A percentile compares a stretch with the other conserved stretches of the same genome.
phyloP scores from a whole-genome alignment of 2,797 vertebrate species.

The Aphelocoma californica region DNA sequence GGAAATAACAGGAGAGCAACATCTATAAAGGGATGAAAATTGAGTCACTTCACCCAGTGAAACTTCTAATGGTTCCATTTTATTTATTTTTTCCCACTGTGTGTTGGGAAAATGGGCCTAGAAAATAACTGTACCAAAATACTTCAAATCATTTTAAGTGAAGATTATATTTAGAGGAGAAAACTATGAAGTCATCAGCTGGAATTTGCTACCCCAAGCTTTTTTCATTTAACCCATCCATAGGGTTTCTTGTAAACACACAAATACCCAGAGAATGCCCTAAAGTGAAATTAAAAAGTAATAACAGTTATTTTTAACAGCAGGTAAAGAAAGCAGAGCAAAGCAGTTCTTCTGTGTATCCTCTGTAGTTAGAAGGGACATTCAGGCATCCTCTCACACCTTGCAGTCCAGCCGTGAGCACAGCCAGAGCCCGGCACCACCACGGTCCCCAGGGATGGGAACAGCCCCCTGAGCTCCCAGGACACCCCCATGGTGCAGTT shows the following conservation, averaged over 20 bases:
- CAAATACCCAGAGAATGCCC: neutral
- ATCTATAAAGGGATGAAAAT: neutral
- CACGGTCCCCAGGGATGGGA: neutral
- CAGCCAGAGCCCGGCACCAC: neutral
- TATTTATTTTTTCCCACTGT: neutral
- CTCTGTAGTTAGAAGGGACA: neutral
- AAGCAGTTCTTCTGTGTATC: neutral
- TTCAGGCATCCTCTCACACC: neutral
- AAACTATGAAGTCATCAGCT: neutral
- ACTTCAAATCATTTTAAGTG: neutral
- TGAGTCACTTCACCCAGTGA: neutral
- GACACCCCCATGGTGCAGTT: neutral
- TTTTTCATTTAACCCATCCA: neutral
- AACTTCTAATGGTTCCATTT: neutral
- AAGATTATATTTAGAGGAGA: neutral
- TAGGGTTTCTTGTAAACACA: constrained; percentile 19
- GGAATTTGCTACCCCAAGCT: constrained; percentile 20
- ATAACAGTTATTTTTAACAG: constrained; percentile 55
- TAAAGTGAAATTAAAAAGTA: constrained; percentile 63
- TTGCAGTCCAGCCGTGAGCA: fast-evolving
- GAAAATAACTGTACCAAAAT: neutral
- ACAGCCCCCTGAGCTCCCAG: neutral
- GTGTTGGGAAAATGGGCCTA: neutral
- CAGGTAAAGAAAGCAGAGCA: neutral
- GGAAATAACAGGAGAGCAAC: neutral